Evolutionary conservation across 2,888 invertebrate genomes (phyloP).

Genomic region (Drosophila prostipennis): DNA sequence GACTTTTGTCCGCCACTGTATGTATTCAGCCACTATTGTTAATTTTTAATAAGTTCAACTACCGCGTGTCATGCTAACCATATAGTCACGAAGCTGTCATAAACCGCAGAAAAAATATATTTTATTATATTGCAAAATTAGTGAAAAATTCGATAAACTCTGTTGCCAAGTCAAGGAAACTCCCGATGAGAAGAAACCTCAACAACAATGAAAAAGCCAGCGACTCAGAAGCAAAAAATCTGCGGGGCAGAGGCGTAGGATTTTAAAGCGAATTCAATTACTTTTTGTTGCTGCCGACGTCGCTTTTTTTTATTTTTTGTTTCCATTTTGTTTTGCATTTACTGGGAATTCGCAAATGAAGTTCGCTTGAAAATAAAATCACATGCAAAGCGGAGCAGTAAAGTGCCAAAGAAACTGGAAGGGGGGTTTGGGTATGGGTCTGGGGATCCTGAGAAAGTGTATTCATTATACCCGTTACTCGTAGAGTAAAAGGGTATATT

Average conservation of each 20-base stretch:
- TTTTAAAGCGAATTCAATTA: conserved; percentile 79
- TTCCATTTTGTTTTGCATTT: conserved; percentile 60
- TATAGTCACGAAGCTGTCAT: conserved; percentile 20
- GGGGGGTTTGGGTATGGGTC: neutral
- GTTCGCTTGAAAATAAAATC: conserved; percentile 80
- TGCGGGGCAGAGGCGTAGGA: conserved; percentile 51
- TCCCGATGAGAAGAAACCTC: conserved; percentile 37
- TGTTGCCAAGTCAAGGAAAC: conserved; percentile 22
- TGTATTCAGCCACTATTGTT: too few relatives aligned
- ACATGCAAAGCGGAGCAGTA: conserved; percentile 73
- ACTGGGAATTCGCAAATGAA: conserved; percentile 79
- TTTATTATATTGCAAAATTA: conserved; percentile 14
- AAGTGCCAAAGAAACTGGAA: conserved; percentile 56
- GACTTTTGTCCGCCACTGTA: too few relatives aligned
- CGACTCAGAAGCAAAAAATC: conserved; percentile 6
- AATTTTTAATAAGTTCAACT: neutral
- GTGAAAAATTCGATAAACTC: neutral
- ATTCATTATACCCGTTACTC: too few relatives aligned
- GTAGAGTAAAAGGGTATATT: too few relatives aligned
- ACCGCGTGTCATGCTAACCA: conserved; percentile 15
- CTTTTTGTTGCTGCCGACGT: conserved; percentile 68
- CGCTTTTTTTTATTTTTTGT: conserved; percentile 34
- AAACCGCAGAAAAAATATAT: neutral
- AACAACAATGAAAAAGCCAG: conserved; percentile 24
- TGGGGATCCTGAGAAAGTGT: conserved; percentile 69